Evolutionary conservation across 2,113 vertebrate genomes (phyloP).

Genomic region (Rhinogobius similis): DNA sequence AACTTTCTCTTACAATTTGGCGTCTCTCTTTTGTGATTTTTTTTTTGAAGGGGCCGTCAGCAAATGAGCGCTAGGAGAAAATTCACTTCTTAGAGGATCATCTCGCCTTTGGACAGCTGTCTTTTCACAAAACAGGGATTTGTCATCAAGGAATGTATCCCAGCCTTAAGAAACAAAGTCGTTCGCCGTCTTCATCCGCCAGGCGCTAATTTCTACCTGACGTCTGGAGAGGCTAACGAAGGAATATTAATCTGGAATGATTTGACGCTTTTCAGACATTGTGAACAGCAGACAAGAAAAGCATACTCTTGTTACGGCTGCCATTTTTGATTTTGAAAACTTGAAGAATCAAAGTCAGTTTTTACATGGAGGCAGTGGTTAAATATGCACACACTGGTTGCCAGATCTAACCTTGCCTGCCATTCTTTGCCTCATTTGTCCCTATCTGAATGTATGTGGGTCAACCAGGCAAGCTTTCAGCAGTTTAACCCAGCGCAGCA

Average conservation of each 20-base stretch:
- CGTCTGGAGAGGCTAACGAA: slow-evolving; percentile 48
- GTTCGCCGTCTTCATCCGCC: slow-evolving; percentile 41
- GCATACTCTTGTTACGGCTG: slow-evolving; percentile 51
- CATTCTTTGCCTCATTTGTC: too few species aligned
- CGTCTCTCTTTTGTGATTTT: slow-evolving; percentile 42
- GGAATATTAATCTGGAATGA: slow-evolving; percentile 54
- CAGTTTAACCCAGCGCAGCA: too few species aligned
- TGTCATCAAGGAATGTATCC: slow-evolving; percentile 57
- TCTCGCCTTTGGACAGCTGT: slow-evolving; percentile 65
- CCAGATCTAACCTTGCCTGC: too few species aligned
- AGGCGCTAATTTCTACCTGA: slow-evolving; percentile 57
- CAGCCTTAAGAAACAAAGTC: slow-evolving; percentile 23
- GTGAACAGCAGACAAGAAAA: slow-evolving; percentile 18
- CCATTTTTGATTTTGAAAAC: slow-evolving; percentile 72
- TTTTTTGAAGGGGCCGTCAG: slow-evolving; percentile 38
- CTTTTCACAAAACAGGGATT: slow-evolving; percentile 56
- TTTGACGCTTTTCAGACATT: slow-evolving; percentile 14
- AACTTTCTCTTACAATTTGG: slow-evolving; percentile 46
- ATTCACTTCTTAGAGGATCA: slow-evolving; percentile 57
- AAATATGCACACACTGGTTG: background rate
- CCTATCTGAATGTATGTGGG: background rate
- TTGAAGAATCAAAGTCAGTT: background rate
- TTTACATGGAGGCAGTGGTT: background rate
- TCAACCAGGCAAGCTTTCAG: too few species aligned
- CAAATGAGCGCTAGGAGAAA: slow-evolving; percentile 37